phyloP scores from a whole-genome alignment of 2,113 vertebrate species.

The Pachycephala philippinensis region DNA sequence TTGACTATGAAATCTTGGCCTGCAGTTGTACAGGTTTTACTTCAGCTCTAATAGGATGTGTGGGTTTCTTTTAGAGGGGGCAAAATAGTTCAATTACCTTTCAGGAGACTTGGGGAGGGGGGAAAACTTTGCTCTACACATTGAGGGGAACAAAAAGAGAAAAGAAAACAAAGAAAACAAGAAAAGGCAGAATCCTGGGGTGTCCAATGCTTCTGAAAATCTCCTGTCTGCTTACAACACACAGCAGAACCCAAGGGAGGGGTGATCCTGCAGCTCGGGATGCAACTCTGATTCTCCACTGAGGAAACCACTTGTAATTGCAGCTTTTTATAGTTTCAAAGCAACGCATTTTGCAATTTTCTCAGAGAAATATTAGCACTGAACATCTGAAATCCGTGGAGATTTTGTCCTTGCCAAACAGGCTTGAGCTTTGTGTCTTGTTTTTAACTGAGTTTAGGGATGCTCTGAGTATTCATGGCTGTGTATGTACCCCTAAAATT shows the following conservation, averaged over 20 bases:
- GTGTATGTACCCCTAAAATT: accelerated
- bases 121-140: neutral
- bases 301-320: neutral
- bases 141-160: accelerated
- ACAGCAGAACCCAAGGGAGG: neutral
- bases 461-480: neutral
- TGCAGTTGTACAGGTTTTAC: neutral
- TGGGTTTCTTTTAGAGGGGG: neutral
- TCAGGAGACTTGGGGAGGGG: neutral
- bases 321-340: neutral
- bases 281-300: neutral
- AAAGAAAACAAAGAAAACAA: neutral
- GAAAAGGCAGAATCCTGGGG: neutral
- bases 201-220: neutral
- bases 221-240: too few species aligned
- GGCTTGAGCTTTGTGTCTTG: neutral
- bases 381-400: neutral
- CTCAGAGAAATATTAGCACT: neutral
- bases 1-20: neutral
- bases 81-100: neutral
- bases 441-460: neutral
- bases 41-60: neutral
- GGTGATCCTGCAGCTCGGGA: neutral
- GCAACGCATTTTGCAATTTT: neutral
- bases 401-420: neutral